Base-by-base conservation (phyloP, 64 coral and sea anemone species). In the Montipora cactus region DNA sequence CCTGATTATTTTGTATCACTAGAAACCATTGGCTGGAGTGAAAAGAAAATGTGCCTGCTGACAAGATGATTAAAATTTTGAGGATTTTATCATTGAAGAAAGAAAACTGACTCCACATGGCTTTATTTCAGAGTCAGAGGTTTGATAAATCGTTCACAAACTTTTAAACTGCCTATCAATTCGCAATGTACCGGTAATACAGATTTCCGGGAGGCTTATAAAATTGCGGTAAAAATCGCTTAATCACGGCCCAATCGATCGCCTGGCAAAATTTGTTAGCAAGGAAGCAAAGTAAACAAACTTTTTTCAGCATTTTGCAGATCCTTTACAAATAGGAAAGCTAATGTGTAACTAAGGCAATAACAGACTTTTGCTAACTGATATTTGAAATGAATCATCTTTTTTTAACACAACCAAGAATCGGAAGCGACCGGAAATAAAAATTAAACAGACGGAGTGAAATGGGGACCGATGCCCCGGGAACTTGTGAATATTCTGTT, bases 1-100 rank as follows among this genome's bases (percentile, higher is more conserved):
- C 80, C 51, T 82, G 80, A 45, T 64, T 82, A 16, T 82, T 64
- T 82, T 18, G 8, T 5, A 7, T 18, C 52, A n/a, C 58, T 82
- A 51, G 23, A 55, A 59, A 19, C 28, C 47, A 44, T 19, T 16
- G 46, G 46, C 18, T 47, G 53, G 53, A 2, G 37, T 37, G 37
- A 37, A 0, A 37, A 37, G 37, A 37, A 37, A 37, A 37, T 37
- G 37, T 37, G 53, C 53, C 11, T 57, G 53, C 53, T 57, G 53
- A 57, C 53, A 57, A 57, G 53, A 57, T 57, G 7, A 8, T 11
- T 11, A 57, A 57, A 57, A 37, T 37, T 37, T 57, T 57, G 53
- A 57, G 53, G 15, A 23, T 79, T 79, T 79, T 20, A 52, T 79
- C 46, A 71, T 9, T 23, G 4, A 5, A 4, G 1, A 71, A 71